Conservation (phyloP, 2,888 invertebrate genomes). For the Caenorhabditis sp. region DNA sequence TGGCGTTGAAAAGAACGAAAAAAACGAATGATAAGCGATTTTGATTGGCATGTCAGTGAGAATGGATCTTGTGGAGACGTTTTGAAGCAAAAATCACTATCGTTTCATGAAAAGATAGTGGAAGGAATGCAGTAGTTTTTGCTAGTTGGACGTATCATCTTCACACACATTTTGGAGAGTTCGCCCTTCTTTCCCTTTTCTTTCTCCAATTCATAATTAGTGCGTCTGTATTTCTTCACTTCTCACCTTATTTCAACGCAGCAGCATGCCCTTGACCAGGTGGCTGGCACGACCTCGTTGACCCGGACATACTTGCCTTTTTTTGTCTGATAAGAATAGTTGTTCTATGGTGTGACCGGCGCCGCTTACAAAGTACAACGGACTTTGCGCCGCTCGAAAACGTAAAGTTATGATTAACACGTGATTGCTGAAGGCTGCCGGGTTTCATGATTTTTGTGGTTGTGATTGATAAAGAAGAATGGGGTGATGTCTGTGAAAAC, state of each 20-base stretch:
- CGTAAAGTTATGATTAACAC: neutral
- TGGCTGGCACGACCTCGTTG: neutral
- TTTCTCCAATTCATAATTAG: neutral
- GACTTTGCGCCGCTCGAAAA: neutral
- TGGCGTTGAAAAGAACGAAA: neutral
- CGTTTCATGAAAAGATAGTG: no score
- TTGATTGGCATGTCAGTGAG: neutral
- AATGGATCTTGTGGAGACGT: neutral
- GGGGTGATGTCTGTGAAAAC: constrained; percentile 2
- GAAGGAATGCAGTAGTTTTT: no score
- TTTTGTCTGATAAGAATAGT: neutral
- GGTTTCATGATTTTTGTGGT: neutral
- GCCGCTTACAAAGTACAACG: neutral
- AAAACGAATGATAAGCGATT: neutral
- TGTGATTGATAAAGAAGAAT: neutral
- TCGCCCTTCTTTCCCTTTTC: no score
- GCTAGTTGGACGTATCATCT: no score
- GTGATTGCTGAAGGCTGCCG: neutral
- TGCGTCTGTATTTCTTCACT: neutral
- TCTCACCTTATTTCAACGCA: neutral
- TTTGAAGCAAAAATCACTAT: neutral
- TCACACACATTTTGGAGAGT: no score
- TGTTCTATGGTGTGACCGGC: neutral
- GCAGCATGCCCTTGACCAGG: neutral
- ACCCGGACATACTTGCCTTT: neutral